Evolutionary conservation across 1,140 invertebrate genomes (phyloP).

Genomic region (Ooceraea biroi): DNA sequence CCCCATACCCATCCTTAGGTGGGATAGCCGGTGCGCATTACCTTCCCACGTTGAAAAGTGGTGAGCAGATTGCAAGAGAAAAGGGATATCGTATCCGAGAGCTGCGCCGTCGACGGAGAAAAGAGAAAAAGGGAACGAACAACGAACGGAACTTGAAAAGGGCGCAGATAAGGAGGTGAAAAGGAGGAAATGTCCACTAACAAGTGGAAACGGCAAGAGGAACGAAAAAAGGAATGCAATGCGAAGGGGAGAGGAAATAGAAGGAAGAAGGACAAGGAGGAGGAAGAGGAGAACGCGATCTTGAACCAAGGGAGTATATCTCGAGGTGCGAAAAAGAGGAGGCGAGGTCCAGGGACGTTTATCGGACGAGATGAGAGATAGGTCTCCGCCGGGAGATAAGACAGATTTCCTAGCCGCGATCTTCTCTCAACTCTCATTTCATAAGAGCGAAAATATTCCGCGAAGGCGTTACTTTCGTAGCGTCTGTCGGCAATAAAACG

Average conservation of each 20-base stretch:
- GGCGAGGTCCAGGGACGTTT: constrained; percentile 28
- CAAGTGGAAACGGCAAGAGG: constrained; percentile 41
- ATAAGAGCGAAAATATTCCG: constrained; percentile 65
- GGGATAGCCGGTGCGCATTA: constrained; percentile 43
- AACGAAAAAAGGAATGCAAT: constrained; percentile 35
- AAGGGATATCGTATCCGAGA: constrained; percentile 50
- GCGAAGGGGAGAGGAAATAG: constrained; percentile 32
- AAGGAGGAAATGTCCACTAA: constrained; percentile 69
- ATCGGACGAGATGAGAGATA: constrained; percentile 42
- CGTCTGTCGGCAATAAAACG: constrained; percentile 45
- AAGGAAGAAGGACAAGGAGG: constrained; percentile 15
- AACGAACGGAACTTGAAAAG: constrained; percentile 59
- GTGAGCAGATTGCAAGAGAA: constrained; percentile 78
- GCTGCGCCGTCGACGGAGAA: constrained; percentile 62
- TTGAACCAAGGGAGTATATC: constrained; percentile 46
- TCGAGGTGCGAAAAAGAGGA: not conserved
- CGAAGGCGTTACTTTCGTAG: constrained; percentile 66
- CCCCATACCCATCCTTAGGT: constrained; percentile 54
- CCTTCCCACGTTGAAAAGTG: constrained; percentile 68
- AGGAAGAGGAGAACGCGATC: constrained; percentile 50
- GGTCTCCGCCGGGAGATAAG: constrained; percentile 17
- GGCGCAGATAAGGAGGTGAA: constrained; percentile 68
- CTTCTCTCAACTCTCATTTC: constrained; percentile 68
- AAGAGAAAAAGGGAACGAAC: constrained; percentile 49
- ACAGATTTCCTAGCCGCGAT: constrained; percentile 42